Percentiles rank a stretch among this genome's conserved stretches.
Evolutionary conservation across 2,888 invertebrate species (phyloP).

Genomic region (Drosophila subquinaria): DNA sequence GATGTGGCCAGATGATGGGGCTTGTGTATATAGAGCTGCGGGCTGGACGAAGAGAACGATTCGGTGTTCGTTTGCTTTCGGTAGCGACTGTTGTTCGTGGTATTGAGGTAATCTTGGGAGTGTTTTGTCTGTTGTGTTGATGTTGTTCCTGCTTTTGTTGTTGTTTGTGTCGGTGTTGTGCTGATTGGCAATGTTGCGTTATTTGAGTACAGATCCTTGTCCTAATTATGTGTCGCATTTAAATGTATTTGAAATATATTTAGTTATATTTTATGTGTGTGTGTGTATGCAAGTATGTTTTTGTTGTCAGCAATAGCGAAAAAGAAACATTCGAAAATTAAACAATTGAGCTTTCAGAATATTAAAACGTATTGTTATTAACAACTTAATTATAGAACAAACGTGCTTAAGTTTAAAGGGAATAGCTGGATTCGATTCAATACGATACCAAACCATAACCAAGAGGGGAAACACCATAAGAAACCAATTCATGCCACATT

Average conservation of each 20-base stretch:
- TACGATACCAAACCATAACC: constrained; percentile 33
- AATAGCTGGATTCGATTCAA: constrained; percentile 22
- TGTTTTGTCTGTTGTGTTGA: constrained; percentile 64
- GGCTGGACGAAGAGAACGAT: constrained; percentile 84
- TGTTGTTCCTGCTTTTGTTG: constrained; percentile 50
- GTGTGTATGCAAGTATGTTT: constrained; percentile 23
- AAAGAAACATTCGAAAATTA: constrained; percentile 52
- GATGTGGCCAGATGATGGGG: constrained; percentile 66
- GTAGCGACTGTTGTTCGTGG: constrained; percentile 70
- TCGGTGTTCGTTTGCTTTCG: constrained; percentile 76
- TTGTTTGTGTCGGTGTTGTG: constrained; percentile 43
- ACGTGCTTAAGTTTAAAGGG: constrained; percentile 51
- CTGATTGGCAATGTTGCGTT: constrained; percentile 53
- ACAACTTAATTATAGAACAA: constrained; percentile 45
- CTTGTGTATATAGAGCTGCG: constrained; percentile 84
- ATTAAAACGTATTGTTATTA: constrained; percentile 54
- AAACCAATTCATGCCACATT: constrained; percentile 57
- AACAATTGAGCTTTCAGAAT: constrained; percentile 52
- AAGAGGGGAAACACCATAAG: constrained; percentile 32
- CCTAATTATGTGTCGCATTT: constrained; percentile 63
- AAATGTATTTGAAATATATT: constrained; percentile 49
- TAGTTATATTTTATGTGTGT: constrained; percentile 38
- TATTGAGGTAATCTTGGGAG: constrained; percentile 76
- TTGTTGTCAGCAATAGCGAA: constrained; percentile 33
- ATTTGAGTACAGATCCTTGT: constrained; percentile 75